Evolutionary conservation across 2,888 invertebrate genomes (phyloP), one percentile per base, ranked within the genome.

Genomic region (Brachypterus glaber): DNA sequence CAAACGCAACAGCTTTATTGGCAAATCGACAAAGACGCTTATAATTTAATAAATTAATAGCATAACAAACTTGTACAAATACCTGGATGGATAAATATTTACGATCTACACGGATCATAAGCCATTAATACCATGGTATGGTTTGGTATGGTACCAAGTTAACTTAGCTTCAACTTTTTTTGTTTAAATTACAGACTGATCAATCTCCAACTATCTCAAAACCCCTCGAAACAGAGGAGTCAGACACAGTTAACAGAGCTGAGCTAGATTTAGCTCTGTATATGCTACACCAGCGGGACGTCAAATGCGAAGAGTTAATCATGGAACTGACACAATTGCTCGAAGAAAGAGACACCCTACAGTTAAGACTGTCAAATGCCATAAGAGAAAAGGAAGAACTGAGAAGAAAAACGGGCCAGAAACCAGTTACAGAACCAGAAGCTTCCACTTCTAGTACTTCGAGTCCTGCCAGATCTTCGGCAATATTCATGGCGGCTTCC

Each of bases 281-380:
- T 56, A 84, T 86, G 80, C 66, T 90, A 35, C 89, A 91, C 60
- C 86, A 88, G 55, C 72, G 88, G 46, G 89, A 90, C 50, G 82
- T 89, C 40, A 73, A 86, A 1, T 86, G 86, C 59, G 89, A 90
- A 55, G 89, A 90, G 61, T 69, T 91, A 41, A 88, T 88, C 0
- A 73, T 84, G 53, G 90, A 91, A 59, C 67, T 91, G 35, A 84
- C 84, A 47, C 82, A 80, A 60, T 65, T 91, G 30, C 63, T 90
- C 31, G 88, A 89, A 60, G 90, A 90, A 60, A 72, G 90, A 36
- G 90, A 91, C 56, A 84, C 84, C 0, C 63, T 91, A 35, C 90
- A 90, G 54, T 63, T 90, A 41, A 77, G 85, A 46, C 64, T 91
- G 4, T 89, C 89, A 0, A 85, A 86, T 55, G 80, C 86, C 7